Evolutionary conservation across 2,888 invertebrate species (phyloP).

Genomic region (Lepidocyrtoides sp.): DNA sequence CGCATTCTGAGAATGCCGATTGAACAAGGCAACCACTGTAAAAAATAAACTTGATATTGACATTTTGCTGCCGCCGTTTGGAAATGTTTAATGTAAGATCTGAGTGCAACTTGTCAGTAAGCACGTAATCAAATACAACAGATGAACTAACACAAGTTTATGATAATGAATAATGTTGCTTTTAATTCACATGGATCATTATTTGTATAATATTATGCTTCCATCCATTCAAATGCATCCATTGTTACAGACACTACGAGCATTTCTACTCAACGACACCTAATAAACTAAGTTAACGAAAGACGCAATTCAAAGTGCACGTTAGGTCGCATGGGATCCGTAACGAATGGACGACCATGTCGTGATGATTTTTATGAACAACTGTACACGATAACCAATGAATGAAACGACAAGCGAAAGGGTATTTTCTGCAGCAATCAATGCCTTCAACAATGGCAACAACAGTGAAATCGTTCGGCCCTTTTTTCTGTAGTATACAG

Average conservation of each 20-base stretch:
- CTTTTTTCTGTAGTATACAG: neutral
- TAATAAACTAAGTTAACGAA: constrained; percentile 12
- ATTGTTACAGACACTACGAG: neutral
- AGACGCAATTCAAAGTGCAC: constrained; percentile 19
- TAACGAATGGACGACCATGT: constrained; percentile 47
- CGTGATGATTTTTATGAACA: constrained; percentile 45
- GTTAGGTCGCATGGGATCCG: constrained; percentile 65
- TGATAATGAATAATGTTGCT: constrained; percentile 48
- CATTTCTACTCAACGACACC: neutral
- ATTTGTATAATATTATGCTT: neutral
- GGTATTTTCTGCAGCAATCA: neutral
- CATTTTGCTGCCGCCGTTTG: no score
- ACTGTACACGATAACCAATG: constrained; percentile 44
- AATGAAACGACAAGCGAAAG: neutral
- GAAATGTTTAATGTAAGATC: neutral
- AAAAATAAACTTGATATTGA: constrained; percentile 69
- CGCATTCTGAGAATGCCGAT: neutral
- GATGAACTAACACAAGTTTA: neutral
- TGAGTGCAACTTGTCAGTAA: neutral
- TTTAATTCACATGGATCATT: constrained; percentile 44
- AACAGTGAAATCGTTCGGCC: constrained; percentile 5
- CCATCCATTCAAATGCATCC: constrained; percentile 3
- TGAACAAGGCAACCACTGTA: neutral
- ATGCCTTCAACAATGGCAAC: neutral
- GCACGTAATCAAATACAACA: neutral